Percentiles rank a stretch among this genome's conserved stretches.
These are phyloP conservation scores for Metalampra italica DNA, from an alignment of 2,888 invertebrate species.

Conservation along the genomic window DNA sequence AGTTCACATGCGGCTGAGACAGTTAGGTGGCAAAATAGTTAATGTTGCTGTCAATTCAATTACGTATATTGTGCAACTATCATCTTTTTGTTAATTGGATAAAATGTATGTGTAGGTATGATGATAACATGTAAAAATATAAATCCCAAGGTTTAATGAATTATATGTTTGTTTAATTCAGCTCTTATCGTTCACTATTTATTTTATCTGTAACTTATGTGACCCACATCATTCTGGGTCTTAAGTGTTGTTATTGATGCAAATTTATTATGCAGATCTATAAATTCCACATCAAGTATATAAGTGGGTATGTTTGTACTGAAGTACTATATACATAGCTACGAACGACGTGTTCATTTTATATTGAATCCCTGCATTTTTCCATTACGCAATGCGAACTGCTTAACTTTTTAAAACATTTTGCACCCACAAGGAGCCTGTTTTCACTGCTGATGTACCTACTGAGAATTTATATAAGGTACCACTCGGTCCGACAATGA, in stretches of 20 bases:
- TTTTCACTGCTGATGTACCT: neutral
- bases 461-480: slow-evolving; percentile 3
- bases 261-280: neutral
- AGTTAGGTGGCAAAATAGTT: neutral
- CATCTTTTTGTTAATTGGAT: neutral
- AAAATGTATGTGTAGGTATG: neutral
- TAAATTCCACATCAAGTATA: neutral
- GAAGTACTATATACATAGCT: no score
- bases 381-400: no score
- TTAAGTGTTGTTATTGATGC: slow-evolving; percentile 43
- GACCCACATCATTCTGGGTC: slow-evolving; percentile 53
- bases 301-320: no score
- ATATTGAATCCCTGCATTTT: no score
- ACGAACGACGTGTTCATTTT: no score
- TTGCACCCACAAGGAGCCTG: no score
- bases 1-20: no score
- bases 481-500: neutral
- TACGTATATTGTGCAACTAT: neutral
- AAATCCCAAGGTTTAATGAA: neutral
- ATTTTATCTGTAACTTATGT: slow-evolving; percentile 45
- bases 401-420: no score
- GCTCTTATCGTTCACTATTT: slow-evolving; percentile 41
- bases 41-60: neutral
- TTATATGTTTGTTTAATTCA: slow-evolving; percentile 22
- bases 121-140: neutral